These are phyloP conservation scores for Botia almorhae DNA, from an alignment of 2,797 vertebrate species.

Conservation along the genomic window DNA sequence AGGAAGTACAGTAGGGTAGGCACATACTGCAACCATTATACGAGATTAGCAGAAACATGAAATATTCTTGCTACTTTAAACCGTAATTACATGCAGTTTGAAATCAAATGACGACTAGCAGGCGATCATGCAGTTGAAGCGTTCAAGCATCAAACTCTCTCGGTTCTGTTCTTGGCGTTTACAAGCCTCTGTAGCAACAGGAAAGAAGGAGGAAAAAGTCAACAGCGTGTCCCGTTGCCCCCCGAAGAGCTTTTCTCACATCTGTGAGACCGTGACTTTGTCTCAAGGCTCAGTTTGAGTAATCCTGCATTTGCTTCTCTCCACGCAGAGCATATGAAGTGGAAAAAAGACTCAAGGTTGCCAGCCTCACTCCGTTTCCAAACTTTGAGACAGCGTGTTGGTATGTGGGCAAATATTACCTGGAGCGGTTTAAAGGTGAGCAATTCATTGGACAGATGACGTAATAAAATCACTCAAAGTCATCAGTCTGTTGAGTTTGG, in stretches of 20 bases:
- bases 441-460: background rate
- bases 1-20: background rate
- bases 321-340: constrained; percentile 93
- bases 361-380: constrained; percentile 91
- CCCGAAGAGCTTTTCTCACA: constrained; percentile 48
- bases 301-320: constrained; percentile 43
- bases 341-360: constrained; percentile 92
- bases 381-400: constrained; percentile 98
- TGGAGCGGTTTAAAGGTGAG: constrained; percentile 96
- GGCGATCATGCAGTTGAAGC: constrained; percentile 20
- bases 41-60: background rate
- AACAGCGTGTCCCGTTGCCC: constrained; percentile 47
- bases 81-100: constrained; percentile 19
- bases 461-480: background rate
- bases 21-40: background rate
- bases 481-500: background rate
- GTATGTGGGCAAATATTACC: constrained; percentile 93
- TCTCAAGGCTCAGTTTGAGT: constrained; percentile 23
- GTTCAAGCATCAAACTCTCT: constrained; percentile 25
- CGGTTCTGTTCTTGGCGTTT: constrained; percentile 30
- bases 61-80: constrained; percentile 27
- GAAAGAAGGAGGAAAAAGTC: constrained; percentile 23
- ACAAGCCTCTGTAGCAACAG: constrained; percentile 5
- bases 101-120: constrained; percentile 10
- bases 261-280: constrained; percentile 25